phyloP scores from a whole-genome alignment of 1,140 invertebrate genomes.

The Ostrea edulis region DNA sequence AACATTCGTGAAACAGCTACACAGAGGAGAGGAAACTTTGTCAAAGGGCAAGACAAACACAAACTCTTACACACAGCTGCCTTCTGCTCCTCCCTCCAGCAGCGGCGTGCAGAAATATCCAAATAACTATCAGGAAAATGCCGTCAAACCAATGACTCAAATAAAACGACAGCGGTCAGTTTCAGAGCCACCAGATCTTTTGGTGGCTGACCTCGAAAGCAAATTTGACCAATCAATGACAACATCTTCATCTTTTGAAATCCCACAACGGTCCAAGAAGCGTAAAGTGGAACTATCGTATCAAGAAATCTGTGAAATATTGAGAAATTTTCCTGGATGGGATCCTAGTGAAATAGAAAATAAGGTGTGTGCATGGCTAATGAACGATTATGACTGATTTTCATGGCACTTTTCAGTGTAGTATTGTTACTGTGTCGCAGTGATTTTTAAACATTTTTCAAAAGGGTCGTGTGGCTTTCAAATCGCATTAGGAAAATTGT shows the following conservation, averaged over 20 bases:
- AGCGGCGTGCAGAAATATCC: background rate
- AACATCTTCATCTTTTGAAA: background rate
- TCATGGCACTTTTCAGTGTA: too few relatives aligned
- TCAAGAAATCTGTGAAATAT: slow-evolving; percentile 17
- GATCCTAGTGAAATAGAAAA: background rate
- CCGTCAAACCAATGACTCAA: background rate
- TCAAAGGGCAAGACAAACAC: background rate
- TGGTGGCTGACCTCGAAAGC: background rate
- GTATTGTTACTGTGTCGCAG: too few relatives aligned
- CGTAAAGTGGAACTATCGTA: background rate
- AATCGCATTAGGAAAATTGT: too few relatives aligned
- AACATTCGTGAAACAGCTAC: background rate
- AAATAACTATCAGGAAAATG: background rate
- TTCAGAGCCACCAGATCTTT: background rate
- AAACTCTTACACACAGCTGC: background rate
- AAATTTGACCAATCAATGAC: background rate
- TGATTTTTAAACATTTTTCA: too few relatives aligned
- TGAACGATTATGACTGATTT: too few relatives aligned
- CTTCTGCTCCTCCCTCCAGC: background rate
- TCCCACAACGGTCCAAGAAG: background rate
- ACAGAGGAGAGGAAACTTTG: background rate
- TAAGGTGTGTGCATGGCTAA: background rate
- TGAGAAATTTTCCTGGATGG: slow-evolving; percentile 42
- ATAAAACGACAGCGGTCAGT: background rate
- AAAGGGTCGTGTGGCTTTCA: too few relatives aligned